Percentiles rank a stretch among this genome's conserved stretches.
These are phyloP conservation scores for Desmodus rotundus DNA, from an alignment of 2,113 vertebrate species.

Conservation along the genomic window DNA sequence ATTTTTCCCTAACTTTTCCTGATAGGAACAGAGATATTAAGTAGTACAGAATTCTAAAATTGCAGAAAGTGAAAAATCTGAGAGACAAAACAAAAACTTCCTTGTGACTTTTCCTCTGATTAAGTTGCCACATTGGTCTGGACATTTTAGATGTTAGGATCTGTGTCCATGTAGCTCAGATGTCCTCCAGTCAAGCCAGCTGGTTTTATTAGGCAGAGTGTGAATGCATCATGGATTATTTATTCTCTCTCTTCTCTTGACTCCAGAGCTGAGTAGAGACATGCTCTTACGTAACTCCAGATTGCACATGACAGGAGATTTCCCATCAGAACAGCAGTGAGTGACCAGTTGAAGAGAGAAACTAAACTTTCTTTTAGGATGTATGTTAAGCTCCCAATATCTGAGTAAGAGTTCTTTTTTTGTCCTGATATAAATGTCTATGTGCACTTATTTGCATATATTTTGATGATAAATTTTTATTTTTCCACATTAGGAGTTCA, in stretches of 20 bases:
- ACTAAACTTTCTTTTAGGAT: not conserved
- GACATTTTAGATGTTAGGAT: not conserved
- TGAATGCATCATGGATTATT: accelerated
- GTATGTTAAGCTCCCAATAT: not conserved
- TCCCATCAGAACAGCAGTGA: not conserved
- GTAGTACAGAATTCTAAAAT: not conserved
- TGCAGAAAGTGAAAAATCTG: not conserved
- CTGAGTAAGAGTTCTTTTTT: not conserved
- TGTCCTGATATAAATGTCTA: not conserved
- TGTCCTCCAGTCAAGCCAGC: accelerated
- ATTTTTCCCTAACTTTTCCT: not conserved
- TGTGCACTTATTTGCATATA: not conserved
- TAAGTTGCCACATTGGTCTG: not conserved
- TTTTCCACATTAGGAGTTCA: not conserved
- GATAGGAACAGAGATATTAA: not conserved
- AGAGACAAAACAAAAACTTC: not conserved
- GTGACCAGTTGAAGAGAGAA: not conserved
- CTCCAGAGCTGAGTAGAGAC: not conserved
- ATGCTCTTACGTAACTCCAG: accelerated
- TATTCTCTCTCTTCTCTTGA: not conserved
- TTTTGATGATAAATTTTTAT: not conserved
- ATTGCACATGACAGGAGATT: not conserved
- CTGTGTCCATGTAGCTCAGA: not conserved
- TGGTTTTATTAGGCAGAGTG: not conserved
- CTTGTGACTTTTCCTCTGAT: not conserved